A percentile compares a stretch with the other conserved stretches of the same genome.
phyloP scores from a whole-genome alignment of 2,888 invertebrate species.

The Terebella lapidaria region DNA sequence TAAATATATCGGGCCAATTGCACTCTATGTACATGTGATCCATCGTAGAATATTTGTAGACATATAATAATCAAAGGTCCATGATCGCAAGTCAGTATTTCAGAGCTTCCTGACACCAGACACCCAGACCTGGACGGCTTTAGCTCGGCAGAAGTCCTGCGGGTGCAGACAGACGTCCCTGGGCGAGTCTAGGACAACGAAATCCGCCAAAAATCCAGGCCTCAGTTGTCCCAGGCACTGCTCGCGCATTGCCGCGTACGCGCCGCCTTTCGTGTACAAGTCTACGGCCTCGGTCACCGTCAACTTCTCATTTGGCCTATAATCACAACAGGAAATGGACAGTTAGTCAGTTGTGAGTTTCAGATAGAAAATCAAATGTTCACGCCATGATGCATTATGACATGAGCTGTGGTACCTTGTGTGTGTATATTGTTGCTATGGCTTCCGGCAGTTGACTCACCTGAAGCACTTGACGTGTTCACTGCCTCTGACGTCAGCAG shows the following conservation, averaged over 20 bases:
- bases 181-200: conserved; percentile 16
- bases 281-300: conserved; percentile 21
- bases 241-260: conserved; percentile 21
- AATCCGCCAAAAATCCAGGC: conserved; percentile 25
- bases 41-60: no score
- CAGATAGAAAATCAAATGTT: no score
- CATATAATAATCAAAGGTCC: no score
- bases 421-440: no score
- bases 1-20: no score
- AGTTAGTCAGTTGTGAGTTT: no score
- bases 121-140: conserved; percentile 22
- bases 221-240: conserved; percentile 20
- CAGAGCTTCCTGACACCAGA: conserved; percentile 10
- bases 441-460: no score
- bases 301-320: conserved; percentile 24
- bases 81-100: background rate
- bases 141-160: conserved; percentile 5
- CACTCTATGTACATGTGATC: no score
- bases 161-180: conserved; percentile 15
- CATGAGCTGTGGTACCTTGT: no score
- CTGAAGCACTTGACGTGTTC: no score
- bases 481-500: no score
- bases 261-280: conserved; percentile 24
- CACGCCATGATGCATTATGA: no score
- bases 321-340: conserved; percentile 2